A percentile compares a stretch with the other conserved stretches of the same genome.
phyloP scores from a whole-genome alignment of 2,113 vertebrate genomes.

The Centropus unirufus region DNA sequence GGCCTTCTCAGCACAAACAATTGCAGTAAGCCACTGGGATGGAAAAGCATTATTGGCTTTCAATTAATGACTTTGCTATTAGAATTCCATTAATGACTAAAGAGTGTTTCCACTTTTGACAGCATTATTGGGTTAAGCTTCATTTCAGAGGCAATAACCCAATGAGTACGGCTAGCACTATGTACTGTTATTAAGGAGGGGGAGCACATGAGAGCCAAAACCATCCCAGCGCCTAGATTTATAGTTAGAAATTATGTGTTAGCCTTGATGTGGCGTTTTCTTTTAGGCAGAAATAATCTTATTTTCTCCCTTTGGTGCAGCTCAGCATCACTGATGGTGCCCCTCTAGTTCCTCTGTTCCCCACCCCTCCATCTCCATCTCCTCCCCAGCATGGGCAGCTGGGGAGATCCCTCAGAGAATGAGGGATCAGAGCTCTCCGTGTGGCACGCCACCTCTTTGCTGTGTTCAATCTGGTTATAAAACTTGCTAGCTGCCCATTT shows the following conservation, averaged over 20 bases:
- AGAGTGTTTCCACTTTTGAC: slow-evolving; percentile 8
- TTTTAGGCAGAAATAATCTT: not conserved
- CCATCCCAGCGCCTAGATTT: not conserved
- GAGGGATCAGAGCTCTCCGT: not conserved
- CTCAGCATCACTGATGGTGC: not conserved
- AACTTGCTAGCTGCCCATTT: rapidly evolving
- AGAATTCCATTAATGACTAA: slow-evolving; percentile 34
- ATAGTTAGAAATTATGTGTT: not conserved
- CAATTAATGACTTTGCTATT: slow-evolving; percentile 21
- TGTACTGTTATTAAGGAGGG: not conserved
- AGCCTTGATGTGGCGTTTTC: not conserved
- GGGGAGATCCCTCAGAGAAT: not conserved
- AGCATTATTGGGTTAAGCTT: slow-evolving; percentile 3
- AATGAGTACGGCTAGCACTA: not conserved
- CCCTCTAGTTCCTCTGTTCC: not conserved
- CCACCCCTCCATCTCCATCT: not conserved
- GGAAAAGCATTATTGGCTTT: not conserved
- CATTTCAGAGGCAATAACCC: slow-evolving; percentile 36
- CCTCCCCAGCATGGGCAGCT: not conserved
- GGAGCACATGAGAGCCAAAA: not conserved
- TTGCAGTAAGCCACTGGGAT: not conserved
- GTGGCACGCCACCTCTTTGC: not conserved
- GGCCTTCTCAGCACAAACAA: not conserved
- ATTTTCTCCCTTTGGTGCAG: not conserved
- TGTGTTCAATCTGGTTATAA: not conserved